Evolutionary conservation across 2,888 invertebrate species (phyloP).

Genomic region (Troides oblongomaculatus): DNA sequence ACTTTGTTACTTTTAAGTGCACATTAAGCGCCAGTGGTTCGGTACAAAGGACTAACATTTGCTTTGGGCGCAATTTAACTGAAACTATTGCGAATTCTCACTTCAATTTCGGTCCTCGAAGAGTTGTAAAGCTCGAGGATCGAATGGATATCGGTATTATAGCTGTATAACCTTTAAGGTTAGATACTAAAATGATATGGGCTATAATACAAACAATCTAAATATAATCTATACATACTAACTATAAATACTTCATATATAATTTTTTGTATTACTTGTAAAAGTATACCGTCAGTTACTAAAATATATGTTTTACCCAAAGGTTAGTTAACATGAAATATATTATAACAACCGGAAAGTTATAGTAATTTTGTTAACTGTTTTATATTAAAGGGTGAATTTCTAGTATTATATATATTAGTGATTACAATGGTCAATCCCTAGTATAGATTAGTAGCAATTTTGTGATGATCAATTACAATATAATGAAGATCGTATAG

Average conservation of each 20-base stretch:
- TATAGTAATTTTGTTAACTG: no score
- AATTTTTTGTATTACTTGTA: no score
- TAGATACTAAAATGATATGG: no score
- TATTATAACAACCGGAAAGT: no score
- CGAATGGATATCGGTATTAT: background rate
- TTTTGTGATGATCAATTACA: background rate
- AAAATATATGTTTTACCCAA: no score
- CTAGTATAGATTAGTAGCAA: background rate
- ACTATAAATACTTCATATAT: no score
- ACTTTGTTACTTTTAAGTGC: constrained; percentile 10
- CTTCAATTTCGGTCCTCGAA: constrained; percentile 9
- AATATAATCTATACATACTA: no score
- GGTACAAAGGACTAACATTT: constrained; percentile 11
- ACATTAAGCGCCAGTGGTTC: constrained; percentile 12
- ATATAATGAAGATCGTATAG: background rate
- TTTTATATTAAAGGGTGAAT: no score
- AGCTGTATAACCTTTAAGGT: no score
- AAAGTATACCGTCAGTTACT: no score
- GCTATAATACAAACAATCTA: no score
- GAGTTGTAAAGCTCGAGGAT: background rate
- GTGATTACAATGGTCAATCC: background rate
- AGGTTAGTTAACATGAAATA: no score
- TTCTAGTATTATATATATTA: background rate
- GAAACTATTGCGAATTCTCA: constrained; percentile 10
- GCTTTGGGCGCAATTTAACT: constrained; percentile 15